Conservation (phyloP, 2,797 vertebrate genomes). For the Microchirus variegatus region DNA sequence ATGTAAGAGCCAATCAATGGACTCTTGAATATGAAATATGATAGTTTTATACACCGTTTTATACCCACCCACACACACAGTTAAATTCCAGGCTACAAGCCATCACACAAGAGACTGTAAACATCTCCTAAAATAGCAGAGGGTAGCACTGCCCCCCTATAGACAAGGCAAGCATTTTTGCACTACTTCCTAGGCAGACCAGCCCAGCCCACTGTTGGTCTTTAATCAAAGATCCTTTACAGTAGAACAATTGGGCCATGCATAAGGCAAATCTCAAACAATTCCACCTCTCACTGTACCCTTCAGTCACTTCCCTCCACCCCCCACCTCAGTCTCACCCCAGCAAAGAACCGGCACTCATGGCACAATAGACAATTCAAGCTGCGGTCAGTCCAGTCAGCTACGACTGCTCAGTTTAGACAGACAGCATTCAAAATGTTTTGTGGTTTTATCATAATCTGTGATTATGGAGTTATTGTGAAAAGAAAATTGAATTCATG, state of each 20-base stretch:
- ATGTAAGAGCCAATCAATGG: neutral
- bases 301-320: conserved; percentile 19
- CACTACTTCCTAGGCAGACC: conserved; percentile 74
- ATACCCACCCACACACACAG: conserved; percentile 26
- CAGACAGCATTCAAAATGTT: conserved; percentile 9
- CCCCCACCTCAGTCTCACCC: conserved; percentile 39
- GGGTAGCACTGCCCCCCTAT: conserved; percentile 63
- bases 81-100: conserved; percentile 49
- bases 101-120: conserved; percentile 65
- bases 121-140: conserved; percentile 72
- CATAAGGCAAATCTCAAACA: conserved; percentile 71
- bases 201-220: conserved; percentile 72
- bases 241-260: conserved; percentile 79
- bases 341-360: conserved; percentile 40
- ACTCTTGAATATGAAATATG: conserved; percentile 21
- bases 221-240: conserved; percentile 79
- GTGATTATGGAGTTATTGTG: conserved; percentile 11
- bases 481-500: conserved; percentile 5
- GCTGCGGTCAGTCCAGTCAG: conserved; percentile 18
- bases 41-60: conserved; percentile 28
- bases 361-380: conserved; percentile 47
- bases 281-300: conserved; percentile 51
- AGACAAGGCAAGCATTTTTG: conserved; percentile 70
- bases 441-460: conserved; percentile 13
- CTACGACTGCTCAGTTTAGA: conserved; percentile 6